These are phyloP conservation scores for Eciton burchellii DNA, from an alignment of 1,140 invertebrate genomes.

Conservation along the genomic window DNA sequence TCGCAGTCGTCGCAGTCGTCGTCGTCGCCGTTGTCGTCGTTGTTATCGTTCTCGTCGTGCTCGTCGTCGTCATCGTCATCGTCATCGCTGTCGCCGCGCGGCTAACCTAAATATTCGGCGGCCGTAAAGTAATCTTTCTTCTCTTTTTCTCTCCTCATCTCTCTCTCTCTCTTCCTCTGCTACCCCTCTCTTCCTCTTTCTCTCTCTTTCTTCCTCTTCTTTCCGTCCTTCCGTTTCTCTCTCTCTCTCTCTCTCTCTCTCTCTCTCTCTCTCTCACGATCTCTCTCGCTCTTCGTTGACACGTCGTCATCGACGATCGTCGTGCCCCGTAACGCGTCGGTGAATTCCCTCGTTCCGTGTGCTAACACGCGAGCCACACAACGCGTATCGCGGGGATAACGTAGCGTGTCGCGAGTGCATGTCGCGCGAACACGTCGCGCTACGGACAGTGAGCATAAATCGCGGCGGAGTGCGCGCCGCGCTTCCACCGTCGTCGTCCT, in stretches of 20 bases:
- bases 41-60: not conserved
- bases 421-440: constrained; percentile 52
- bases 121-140: constrained; percentile 70
- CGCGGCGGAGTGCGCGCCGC: constrained; percentile 25
- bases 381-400: constrained; percentile 12
- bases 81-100: constrained; percentile 8
- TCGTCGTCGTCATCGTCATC: not conserved
- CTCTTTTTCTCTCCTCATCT: constrained; percentile 17
- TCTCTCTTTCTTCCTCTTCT: not conserved
- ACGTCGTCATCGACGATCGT: constrained; percentile 69
- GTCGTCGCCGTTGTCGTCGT: not conserved
- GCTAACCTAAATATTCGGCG: constrained; percentile 74
- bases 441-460: constrained; percentile 18
- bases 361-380: not conserved
- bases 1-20: not conserved
- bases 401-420: constrained; percentile 27
- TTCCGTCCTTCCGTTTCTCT: too few species aligned
- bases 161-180: constrained; percentile 25
- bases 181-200: not conserved
- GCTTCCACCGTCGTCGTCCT: constrained; percentile 22
- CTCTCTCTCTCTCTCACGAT: not conserved
- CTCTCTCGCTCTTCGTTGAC: constrained; percentile 55
- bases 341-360: not conserved
- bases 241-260: not conserved
- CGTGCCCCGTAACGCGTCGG: constrained; percentile 13